phyloP scores from a whole-genome alignment of 92 coral and sea anemone genomes.

The Heliopora coerulea region DNA sequence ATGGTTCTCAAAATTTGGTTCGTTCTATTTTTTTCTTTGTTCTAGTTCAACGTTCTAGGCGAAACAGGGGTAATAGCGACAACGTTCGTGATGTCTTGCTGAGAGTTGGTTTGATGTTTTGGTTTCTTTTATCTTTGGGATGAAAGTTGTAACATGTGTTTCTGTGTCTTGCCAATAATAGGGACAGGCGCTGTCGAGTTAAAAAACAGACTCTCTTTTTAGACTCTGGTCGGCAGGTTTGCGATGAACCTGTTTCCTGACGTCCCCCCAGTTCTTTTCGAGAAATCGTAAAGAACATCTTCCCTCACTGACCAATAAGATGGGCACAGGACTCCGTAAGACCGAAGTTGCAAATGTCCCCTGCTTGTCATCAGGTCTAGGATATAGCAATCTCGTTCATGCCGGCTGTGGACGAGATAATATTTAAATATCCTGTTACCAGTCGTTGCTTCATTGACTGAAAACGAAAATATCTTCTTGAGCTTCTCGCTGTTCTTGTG shows the following conservation, averaged over 20 bases:
- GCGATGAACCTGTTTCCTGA: constrained; percentile 26
- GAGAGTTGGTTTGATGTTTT: background rate
- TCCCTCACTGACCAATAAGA: constrained; percentile 77
- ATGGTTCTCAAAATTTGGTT: too few species aligned
- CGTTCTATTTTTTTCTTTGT: too few species aligned
- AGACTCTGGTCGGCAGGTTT: constrained; percentile 33
- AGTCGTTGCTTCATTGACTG: constrained; percentile 36
- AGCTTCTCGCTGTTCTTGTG: constrained; percentile 58
- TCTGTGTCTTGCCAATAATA: too few species aligned
- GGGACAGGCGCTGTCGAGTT: too few species aligned
- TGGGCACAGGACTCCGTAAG: constrained; percentile 66
- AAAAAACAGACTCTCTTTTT: background rate
- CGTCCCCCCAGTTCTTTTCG: constrained; percentile 36
- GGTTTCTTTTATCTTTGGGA: background rate
- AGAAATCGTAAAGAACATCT: constrained; percentile 64
- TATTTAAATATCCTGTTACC: constrained; percentile 32
- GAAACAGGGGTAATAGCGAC: background rate
- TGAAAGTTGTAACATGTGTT: background rate
- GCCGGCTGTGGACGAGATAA: constrained; percentile 11
- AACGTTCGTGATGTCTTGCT: background rate
- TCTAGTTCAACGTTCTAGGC: too few species aligned
- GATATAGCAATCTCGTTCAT: constrained; percentile 44
- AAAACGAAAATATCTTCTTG: constrained; percentile 52
- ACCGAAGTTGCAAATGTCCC: constrained; percentile 52
- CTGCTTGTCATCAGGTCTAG: constrained; percentile 64